A percentile compares a stretch with the other conserved stretches of the same genome.
Evolutionary conservation across 2,797 vertebrate genomes (phyloP).

Genomic region (Bradypodion ventrale): DNA sequence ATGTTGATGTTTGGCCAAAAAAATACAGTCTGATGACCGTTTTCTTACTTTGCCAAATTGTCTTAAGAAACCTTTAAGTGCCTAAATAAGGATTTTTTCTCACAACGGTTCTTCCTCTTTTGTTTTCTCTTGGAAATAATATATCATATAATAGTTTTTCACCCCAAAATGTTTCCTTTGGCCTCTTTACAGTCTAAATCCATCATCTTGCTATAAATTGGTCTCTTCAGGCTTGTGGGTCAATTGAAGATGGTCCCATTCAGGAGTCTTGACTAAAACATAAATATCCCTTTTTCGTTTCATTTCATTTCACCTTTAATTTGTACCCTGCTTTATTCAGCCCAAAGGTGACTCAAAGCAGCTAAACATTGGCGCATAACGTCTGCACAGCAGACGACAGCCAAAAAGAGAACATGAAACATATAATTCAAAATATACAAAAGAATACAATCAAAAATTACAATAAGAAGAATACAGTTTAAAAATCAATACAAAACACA

Average conservation of each 20-base stretch:
- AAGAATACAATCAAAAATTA: too few species aligned
- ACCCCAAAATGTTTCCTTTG: constrained; percentile 64
- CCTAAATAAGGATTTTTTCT: constrained; percentile 41
- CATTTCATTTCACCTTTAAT: too few species aligned
- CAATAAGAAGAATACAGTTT: too few species aligned
- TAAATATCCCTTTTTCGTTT: constrained; percentile 70
- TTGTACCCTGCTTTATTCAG: too few species aligned
- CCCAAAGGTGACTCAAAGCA: too few species aligned
- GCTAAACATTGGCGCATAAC: too few species aligned
- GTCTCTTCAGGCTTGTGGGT: constrained; percentile 63
- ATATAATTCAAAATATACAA: too few species aligned
- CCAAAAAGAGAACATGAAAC: too few species aligned
- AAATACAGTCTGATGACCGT: constrained; percentile 42
- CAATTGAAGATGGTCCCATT: constrained; percentile 70
- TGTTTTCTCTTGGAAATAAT: constrained; percentile 67
- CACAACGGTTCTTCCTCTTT: background rate
- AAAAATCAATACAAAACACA: too few species aligned
- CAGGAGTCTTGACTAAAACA: constrained; percentile 39
- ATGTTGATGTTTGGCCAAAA: constrained; percentile 45
- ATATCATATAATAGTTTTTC: constrained; percentile 60
- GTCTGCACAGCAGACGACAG: too few species aligned
- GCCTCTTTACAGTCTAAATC: constrained; percentile 66
- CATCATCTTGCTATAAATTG: constrained; percentile 44
- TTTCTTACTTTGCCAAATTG: constrained; percentile 59
- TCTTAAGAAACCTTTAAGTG: constrained; percentile 48